These are phyloP conservation scores for Aythya baeri DNA, from an alignment of 2,113 vertebrate species.

Conservation along the genomic window DNA sequence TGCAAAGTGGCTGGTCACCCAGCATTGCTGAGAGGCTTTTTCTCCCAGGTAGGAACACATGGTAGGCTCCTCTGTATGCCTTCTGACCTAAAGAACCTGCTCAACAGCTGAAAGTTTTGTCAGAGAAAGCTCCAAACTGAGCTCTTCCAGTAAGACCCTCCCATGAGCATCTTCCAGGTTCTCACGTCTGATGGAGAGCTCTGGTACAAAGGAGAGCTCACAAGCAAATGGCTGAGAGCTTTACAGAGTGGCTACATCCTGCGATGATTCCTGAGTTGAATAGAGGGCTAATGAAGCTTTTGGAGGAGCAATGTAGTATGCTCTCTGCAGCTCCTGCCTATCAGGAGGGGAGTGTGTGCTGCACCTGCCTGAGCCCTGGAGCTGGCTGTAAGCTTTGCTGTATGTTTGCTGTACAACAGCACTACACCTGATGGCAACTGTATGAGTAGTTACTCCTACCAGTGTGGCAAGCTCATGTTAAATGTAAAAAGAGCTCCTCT, in stretches of 20 bases:
- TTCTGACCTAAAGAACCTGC: neutral
- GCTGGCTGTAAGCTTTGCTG: neutral
- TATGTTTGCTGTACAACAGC: accelerated
- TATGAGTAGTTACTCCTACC: neutral
- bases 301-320: neutral
- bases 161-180: neutral
- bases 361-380: neutral
- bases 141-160: neutral
- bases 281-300: neutral
- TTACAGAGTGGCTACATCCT: neutral
- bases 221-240: neutral
- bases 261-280: neutral
- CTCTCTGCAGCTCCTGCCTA: neutral
- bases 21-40: neutral
- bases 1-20: neutral
- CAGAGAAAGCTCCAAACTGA: neutral
- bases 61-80: neutral
- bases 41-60: neutral
- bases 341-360: accelerated
- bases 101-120: neutral
- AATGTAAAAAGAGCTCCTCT: neutral
- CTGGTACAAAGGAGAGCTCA: neutral
- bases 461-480: neutral
- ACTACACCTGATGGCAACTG: neutral
- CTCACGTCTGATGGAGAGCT: neutral